A percentile compares a stretch with the other conserved stretches of the same genome.
These are phyloP conservation scores for Jaculus jaculus DNA, from an alignment of 2,113 vertebrate species.

Conservation along the genomic window DNA sequence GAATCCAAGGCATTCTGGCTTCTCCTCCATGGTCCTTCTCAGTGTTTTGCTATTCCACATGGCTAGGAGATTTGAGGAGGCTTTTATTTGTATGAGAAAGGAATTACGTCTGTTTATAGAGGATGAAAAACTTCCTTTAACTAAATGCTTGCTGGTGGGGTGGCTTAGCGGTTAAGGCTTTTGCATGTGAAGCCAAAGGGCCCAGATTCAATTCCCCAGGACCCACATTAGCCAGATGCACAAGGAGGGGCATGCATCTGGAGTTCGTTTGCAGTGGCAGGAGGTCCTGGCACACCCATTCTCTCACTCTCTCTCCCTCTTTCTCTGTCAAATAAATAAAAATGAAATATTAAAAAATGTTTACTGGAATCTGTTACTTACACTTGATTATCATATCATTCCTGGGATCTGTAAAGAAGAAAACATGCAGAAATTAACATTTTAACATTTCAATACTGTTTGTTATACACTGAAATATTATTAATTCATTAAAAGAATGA, in stretches of 20 bases:
- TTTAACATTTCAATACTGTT: background rate
- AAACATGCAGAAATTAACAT: background rate
- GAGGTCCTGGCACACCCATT: too few species aligned
- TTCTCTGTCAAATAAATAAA: too few species aligned
- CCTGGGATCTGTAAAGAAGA: background rate
- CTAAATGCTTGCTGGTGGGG: background rate
- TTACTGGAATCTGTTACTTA: constrained; percentile 9
- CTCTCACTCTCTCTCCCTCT: too few species aligned
- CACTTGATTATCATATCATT: background rate
- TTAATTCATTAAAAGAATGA: background rate
- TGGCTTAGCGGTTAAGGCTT: too few species aligned
- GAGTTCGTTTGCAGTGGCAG: too few species aligned
- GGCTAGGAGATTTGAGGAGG: background rate
- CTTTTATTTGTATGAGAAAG: background rate
- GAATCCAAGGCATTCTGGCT: background rate
- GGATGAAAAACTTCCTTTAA: background rate
- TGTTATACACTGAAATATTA: background rate
- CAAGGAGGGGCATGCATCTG: too few species aligned
- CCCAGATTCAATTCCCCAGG: too few species aligned
- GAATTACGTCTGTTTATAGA: background rate
- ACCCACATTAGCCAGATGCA: too few species aligned
- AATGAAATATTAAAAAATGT: too few species aligned
- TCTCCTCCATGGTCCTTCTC: background rate
- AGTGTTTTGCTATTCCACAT: fast-evolving
- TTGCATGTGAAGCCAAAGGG: too few species aligned